phyloP scores from a whole-genome alignment of 2,888 invertebrate species.

The Subacronicta megacephala region DNA sequence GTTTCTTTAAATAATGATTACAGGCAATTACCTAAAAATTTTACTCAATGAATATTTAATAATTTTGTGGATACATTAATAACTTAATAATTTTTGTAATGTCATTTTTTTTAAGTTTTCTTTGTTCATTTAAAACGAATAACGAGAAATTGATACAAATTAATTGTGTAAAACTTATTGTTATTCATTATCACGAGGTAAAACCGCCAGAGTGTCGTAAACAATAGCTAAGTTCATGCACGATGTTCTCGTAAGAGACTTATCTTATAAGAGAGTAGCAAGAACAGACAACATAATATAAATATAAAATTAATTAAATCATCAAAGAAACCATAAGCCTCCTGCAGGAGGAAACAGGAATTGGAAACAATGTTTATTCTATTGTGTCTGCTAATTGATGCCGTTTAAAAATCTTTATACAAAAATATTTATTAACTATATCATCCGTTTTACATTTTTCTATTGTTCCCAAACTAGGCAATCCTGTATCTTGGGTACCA shows the following conservation, averaged over 20 bases:
- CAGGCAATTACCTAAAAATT: not conserved
- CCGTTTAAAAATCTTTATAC: too few species aligned
- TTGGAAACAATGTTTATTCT: too few species aligned
- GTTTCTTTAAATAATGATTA: not conserved
- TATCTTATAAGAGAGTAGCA: not conserved
- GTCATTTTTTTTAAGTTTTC: too few species aligned
- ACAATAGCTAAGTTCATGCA: slow-evolving; percentile 17
- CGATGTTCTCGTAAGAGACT: not conserved
- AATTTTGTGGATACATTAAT: slow-evolving; percentile 1
- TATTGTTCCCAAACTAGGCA: too few species aligned
- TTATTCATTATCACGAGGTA: slow-evolving; percentile 2
- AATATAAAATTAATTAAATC: too few species aligned
- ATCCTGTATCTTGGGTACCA: too few species aligned
- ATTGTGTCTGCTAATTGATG: too few species aligned
- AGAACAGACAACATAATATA: too few species aligned
- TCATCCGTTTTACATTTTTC: too few species aligned
- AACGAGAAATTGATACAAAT: not conserved
- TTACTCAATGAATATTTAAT: not conserved
- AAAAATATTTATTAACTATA: too few species aligned
- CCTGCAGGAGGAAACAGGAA: too few species aligned
- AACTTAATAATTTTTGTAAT: slow-evolving; percentile 10
- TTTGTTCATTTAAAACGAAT: not conserved
- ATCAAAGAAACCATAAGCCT: too few species aligned
- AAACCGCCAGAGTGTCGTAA: not conserved
- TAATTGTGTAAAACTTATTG: not conserved